Base-by-base conservation (phyloP, 1,140 invertebrate genomes). In the Andrena cerasifolii region DNA sequence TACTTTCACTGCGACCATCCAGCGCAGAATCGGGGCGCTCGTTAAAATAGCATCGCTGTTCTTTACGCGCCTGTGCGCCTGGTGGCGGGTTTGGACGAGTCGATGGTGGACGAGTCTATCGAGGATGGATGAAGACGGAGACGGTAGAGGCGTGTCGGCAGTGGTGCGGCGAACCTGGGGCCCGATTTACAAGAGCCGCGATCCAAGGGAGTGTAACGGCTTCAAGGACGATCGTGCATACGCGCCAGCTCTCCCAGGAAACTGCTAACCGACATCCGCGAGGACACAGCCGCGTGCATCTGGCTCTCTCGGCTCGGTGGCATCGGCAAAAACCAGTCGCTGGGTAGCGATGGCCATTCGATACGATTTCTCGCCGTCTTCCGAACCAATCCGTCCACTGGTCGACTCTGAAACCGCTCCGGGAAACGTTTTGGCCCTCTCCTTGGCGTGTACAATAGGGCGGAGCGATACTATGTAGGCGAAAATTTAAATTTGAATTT, bases 211-310 rank as follows among this genome's bases (percentile, higher is more conserved):
- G 85, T 86, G 85, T 88, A 88, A 86, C 84, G 83, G 84, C 85
- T 86, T 82, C 89, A 91, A 91, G 89, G 90, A 91, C 90, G 86
- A 78, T 54, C 66, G 81, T 63, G 68, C 58, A 75, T 72, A 78
- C 77, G 43, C 53, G 61, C 47, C 80, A 80, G 78, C 80, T 89
- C 87, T 89, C 86, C 84, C 90, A 90, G 90, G 90, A 91, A 91
- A 91, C 89, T 87, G 84, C 82, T 88, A 88, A 85, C 84, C 88
- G 82, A 90, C 85, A 88, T 90, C 86, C 72, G 70, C 86, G 79
- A 85, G 80, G 85, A 87, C 85, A 81, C 78, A 70, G 49, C n/a
- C 78, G 80, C 73, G 70, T 79, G 83, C 80, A 81, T 87, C 83
- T 86, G 67, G 53, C 53, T 78, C 66, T 66, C 68, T 82, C 77